Base-by-base conservation (phyloP, 2,797 vertebrate genomes). In the Aselliscus stoliczkanus region DNA sequence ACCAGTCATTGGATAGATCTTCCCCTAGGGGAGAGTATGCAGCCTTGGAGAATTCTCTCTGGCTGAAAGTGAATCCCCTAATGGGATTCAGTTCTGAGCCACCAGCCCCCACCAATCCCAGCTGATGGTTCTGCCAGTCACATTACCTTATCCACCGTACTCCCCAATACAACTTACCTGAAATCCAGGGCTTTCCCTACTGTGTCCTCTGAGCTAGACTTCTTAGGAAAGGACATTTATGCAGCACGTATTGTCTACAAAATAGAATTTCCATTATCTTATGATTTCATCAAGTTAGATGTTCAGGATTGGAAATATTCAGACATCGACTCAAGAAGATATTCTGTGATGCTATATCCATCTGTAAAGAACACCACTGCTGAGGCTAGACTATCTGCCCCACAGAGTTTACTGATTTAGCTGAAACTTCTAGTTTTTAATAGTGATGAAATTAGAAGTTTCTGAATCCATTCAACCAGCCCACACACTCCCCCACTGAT, bases 131-230 rank as follows among this genome's bases (percentile, higher is more conserved):
- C 70, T 64, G 29, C n/a, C 18, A 34, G 39, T 54, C 9, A 27
- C 11, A 47, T 4, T 11, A 34, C 47, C 52, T 3, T n/a, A 21
- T 25, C 23, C 12, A 11, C 5, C 7, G 15, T 0, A 1, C 9
- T 31, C 2, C 12, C 27, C 31, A 29, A 7, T 1, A 17, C 52
- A 7, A 18, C 50, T 47, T 18, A 60, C 27, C 39, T 82, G 4
- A 34, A 60, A 37, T 64, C 56, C 47, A 69, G 67, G 44, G 44
- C 31, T 92, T 84, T 85, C 15, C 10, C 1, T 29, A 11, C 12
- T 37, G 27, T 21, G 31, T 25, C 11, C 14, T 93, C 34, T 70
- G 42, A 86, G 69, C 65, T 42, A 56, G 42, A 77, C 42, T n/a
- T 70, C 17, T 29, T 23, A 4, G 18, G 56, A 34, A 58, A n/a